phyloP scores from a whole-genome alignment of 2,797 vertebrate genomes.

The Xiphorhynchus erythropygius region DNA sequence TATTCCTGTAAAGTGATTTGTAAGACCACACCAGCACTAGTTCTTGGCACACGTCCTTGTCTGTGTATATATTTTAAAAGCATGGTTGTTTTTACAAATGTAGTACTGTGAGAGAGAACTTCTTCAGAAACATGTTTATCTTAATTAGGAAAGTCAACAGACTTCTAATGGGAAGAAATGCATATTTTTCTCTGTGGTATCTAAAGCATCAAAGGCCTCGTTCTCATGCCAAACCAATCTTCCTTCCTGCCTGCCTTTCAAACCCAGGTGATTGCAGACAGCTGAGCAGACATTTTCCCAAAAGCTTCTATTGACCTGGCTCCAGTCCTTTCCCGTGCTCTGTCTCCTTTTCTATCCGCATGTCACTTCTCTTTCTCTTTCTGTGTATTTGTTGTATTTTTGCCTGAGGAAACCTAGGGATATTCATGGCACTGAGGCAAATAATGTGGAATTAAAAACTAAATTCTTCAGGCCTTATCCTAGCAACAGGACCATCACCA shows the following conservation, averaged over 20 bases:
- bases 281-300: conserved; percentile 84
- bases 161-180: conserved; percentile 82
- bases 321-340: conserved; percentile 72
- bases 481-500: conserved; percentile 91
- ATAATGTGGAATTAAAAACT: conserved; percentile 90
- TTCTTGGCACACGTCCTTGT: conserved; percentile 70
- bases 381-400: conserved; percentile 73
- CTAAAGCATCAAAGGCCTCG: conserved; percentile 79
- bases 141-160: conserved; percentile 88
- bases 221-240: conserved; percentile 84
- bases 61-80: conserved; percentile 76
- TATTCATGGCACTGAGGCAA: conserved; percentile 86
- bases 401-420: conserved; percentile 81
- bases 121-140: conserved; percentile 86
- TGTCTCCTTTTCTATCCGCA: conserved; percentile 62
- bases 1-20: conserved; percentile 76
- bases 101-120: conserved; percentile 78
- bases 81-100: conserved; percentile 79
- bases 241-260: conserved; percentile 81
- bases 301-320: conserved; percentile 81
- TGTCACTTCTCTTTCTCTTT: conserved; percentile 74
- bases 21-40: conserved; percentile 78
- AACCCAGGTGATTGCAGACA: conserved; percentile 86
- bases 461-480: conserved; percentile 88
- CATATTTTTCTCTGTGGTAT: conserved; percentile 81